Evolutionary conservation across 2,797 vertebrate genomes (phyloP).

Genomic region (Poeciliopsis infans): DNA sequence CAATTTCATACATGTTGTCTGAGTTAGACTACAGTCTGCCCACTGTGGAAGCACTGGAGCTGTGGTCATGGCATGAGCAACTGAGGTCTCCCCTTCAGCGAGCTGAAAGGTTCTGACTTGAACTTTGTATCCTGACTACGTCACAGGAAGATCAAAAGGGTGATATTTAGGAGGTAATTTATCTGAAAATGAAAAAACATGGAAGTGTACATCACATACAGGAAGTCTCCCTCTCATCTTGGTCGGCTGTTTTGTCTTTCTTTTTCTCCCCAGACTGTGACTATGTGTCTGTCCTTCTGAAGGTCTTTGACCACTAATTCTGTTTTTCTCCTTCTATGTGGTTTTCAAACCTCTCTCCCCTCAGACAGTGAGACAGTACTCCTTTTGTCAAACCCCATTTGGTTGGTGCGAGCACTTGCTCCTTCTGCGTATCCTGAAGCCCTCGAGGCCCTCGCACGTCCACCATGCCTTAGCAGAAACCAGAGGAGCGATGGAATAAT

Average conservation of each 20-base stretch:
- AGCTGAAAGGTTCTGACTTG: constrained; percentile 11
- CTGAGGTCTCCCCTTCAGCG: constrained; percentile 17
- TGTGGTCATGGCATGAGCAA: constrained; percentile 27
- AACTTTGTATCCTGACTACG: not conserved
- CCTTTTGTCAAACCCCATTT: constrained; percentile 58
- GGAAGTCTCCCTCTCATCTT: constrained; percentile 6
- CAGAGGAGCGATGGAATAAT: constrained; percentile 66
- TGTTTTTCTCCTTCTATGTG: constrained; percentile 42
- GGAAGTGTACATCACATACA: not conserved
- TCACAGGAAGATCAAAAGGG: not conserved
- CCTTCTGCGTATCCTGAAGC: constrained; percentile 56
- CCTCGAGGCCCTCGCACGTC: constrained; percentile 61
- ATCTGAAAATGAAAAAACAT: not conserved
- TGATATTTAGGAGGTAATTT: not conserved
- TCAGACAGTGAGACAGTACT: constrained; percentile 67
- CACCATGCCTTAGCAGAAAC: constrained; percentile 67
- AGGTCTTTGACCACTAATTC: constrained; percentile 46
- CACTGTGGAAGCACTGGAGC: constrained; percentile 29
- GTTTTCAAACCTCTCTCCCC: constrained; percentile 51
- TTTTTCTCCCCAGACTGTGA: constrained; percentile 22
- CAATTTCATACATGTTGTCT: constrained; percentile 40
- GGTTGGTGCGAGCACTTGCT: constrained; percentile 64
- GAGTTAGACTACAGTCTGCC: constrained; percentile 33
- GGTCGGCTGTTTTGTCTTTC: not conserved
- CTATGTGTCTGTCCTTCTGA: constrained; percentile 44